Conservation (phyloP, 1,140 invertebrate species). For the Drosophila persimilis region DNA sequence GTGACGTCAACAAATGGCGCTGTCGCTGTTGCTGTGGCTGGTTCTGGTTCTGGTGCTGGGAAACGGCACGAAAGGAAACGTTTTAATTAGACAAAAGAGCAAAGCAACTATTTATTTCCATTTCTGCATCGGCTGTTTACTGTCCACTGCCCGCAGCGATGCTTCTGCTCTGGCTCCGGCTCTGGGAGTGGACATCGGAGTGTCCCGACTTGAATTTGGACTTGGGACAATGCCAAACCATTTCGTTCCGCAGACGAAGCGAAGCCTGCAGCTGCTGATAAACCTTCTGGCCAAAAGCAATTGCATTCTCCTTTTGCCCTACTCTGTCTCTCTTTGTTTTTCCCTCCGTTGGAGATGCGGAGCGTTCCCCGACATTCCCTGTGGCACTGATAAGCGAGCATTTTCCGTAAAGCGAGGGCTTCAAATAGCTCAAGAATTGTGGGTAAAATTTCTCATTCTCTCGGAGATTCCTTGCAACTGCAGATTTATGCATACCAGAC, state of each 20-base stretch:
- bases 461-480: slow-evolving; percentile 20
- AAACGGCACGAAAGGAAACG: slow-evolving; percentile 57
- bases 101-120: slow-evolving; percentile 78
- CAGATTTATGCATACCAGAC: slow-evolving; percentile 40
- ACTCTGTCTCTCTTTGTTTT: background rate
- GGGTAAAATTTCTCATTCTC: slow-evolving; percentile 35
- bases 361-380: slow-evolving; percentile 16
- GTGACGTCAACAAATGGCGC: slow-evolving; percentile 63
- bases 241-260: no score
- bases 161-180: slow-evolving; percentile 31
- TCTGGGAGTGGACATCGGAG: slow-evolving; percentile 21
- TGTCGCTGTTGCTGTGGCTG: slow-evolving; percentile 3
- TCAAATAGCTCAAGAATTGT: slow-evolving; percentile 37
- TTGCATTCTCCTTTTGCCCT: slow-evolving; percentile 6
- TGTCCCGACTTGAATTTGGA: no score
- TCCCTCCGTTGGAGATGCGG: slow-evolving; percentile 11
- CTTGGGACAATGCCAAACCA: no score
- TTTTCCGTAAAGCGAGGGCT: slow-evolving; percentile 42
- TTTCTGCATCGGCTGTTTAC: slow-evolving; percentile 48
- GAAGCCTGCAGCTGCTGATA: slow-evolving; percentile 29
- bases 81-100: slow-evolving; percentile 79
- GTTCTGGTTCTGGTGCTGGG: background rate
- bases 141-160: slow-evolving; percentile 39
- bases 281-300: slow-evolving; percentile 19
- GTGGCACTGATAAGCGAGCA: slow-evolving; percentile 36